Evolutionary conservation across 2,113 vertebrate species (phyloP), one percentile per base, ranked within the genome.

Genomic region (Boleophthalmus pectinirostris): DNA sequence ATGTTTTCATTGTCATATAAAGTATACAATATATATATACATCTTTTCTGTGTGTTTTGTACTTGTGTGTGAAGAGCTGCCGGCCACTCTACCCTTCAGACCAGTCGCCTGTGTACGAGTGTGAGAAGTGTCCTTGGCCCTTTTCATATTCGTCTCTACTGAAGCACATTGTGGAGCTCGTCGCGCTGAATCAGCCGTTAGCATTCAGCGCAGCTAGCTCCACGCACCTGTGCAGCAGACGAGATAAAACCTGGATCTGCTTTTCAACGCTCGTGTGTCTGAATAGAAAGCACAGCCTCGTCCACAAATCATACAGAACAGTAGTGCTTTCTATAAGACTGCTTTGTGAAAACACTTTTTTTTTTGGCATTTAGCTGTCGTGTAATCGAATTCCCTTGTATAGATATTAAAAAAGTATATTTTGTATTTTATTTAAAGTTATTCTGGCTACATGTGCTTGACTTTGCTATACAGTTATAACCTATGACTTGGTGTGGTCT

Each of bases 381-480:
- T 16, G 1, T 18, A 49, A 49, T 16, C 3, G 3, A 49, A 49
- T 49, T 47, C 13, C 46, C 46, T 47, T 47, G 3, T 47, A 10
- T 43, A n/a, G n/a, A n/a, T n/a, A 43, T 15, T 18, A 16, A 49
- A 16, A 18, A 1, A 9, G 91, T 88, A 91, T 92, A 89, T 43
- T 43, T 43, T 9, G 9, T 43, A 10, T 11, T 43, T 8, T 10
- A 43, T 43, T 43, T 43, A 43, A 2, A 43, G 38, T 43, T 43
- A 43, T 43, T 43, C 8, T 5, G 9, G 38, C 38, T 38, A 38
- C 29, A 29, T 29, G 29, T 29, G 29, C 29, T 29, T 2, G 29
- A 29, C 2, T 29, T 29, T 29, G 29, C 2, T 29, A 4, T 29
- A 29, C 4, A 29, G 29, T 29, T 29, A 29, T 4, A 29, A 29